Conservation (phyloP, 2,113 vertebrate genomes). For the Datnioides undecimradiatus region DNA sequence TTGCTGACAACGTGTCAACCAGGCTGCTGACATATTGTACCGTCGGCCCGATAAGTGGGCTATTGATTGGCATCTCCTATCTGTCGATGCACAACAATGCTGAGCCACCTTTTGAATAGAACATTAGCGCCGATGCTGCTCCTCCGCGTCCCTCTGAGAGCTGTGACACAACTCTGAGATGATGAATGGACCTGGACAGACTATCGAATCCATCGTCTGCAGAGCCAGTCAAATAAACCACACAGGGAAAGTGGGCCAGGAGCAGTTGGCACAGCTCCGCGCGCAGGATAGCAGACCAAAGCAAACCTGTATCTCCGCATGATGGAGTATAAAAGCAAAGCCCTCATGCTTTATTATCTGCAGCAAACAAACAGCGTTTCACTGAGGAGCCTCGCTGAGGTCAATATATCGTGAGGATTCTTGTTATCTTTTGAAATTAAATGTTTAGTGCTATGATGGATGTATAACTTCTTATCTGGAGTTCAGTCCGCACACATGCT, state of each 20-base stretch:
- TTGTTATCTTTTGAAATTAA: slow-evolving; percentile 11
- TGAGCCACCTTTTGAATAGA: slow-evolving; percentile 23
- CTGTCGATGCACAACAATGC: slow-evolving; percentile 11
- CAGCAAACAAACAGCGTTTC: background rate
- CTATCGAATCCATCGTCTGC: slow-evolving; percentile 26
- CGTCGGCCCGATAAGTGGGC: slow-evolving; percentile 11
- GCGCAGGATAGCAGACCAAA: slow-evolving; percentile 3
- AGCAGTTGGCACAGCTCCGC: slow-evolving; percentile 22
- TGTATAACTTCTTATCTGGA: background rate
- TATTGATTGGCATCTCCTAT: slow-evolving; percentile 27
- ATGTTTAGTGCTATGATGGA: background rate
- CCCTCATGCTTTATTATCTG: slow-evolving; percentile 16
- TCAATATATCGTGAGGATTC: background rate
- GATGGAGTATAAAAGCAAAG: slow-evolving; percentile 9
- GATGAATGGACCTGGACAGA: slow-evolving; percentile 43
- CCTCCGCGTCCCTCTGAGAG: slow-evolving; percentile 17
- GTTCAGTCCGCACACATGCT: background rate
- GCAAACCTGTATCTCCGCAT: background rate
- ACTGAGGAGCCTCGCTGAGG: background rate
- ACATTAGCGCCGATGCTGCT: slow-evolving; percentile 14
- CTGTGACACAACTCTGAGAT: background rate
- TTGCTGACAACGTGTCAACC: background rate
- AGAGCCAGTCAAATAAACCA: slow-evolving; percentile 24
- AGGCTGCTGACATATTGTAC: background rate
- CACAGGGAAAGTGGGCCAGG: slow-evolving; percentile 7